Evolutionary conservation across 2,888 invertebrate species (phyloP).

Genomic region (Eilema sororculum): DNA sequence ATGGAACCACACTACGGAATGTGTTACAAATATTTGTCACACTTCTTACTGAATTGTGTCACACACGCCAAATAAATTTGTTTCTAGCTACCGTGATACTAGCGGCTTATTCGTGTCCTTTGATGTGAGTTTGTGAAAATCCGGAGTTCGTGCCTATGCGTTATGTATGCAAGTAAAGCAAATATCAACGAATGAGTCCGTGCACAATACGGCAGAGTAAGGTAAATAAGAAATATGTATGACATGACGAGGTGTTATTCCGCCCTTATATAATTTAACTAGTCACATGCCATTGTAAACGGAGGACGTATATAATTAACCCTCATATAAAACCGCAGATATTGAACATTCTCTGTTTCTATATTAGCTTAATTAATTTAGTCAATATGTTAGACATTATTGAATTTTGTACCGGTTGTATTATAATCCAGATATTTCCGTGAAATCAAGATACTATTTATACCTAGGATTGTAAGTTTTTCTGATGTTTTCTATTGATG

Average conservation of each 20-base stretch:
- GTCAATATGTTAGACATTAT: conserved; percentile 41
- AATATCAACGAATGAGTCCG: no score
- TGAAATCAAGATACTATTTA: neutral
- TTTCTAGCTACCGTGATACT: no score
- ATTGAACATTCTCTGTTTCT: conserved; percentile 28
- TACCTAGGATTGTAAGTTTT: no score
- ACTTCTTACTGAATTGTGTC: no score
- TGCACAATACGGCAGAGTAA: no score
- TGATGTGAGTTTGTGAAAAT: no score
- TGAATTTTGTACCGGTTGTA: conserved; percentile 21
- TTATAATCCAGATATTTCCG: neutral
- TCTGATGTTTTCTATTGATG: no score
- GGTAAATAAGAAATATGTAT: no score
- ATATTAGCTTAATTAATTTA: conserved; percentile 49
- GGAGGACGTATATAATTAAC: conserved; percentile 45
- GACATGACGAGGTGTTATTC: neutral
- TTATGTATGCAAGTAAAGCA: no score
- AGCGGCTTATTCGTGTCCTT: neutral
- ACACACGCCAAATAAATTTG: no score
- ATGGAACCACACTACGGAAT: no score
- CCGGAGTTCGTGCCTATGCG: no score
- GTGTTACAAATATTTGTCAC: neutral
- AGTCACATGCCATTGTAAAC: neutral
- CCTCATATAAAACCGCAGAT: conserved; percentile 49
- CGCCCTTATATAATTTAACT: conserved; percentile 4